These are phyloP conservation scores for Drosophila jambulina DNA, from an alignment of 1,140 invertebrate genomes.

Conservation along the genomic window DNA sequence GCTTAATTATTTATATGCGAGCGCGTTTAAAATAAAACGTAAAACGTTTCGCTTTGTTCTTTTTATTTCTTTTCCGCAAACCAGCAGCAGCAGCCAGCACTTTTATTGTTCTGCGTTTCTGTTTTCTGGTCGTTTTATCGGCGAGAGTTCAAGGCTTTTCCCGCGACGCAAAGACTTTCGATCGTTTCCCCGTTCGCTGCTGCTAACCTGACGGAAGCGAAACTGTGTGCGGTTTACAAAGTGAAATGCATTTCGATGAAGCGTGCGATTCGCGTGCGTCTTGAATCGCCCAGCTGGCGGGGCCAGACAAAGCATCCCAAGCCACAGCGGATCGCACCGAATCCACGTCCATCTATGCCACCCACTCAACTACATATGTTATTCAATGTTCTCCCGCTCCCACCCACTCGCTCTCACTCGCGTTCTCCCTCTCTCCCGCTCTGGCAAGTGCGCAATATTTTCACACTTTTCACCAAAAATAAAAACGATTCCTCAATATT, in stretches of 20 bases:
- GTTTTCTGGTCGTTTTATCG: constrained; percentile 29
- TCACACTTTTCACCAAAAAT: constrained; percentile 83
- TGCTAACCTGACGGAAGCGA: constrained; percentile 67
- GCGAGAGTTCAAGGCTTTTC: constrained; percentile 73
- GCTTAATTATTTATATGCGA: constrained; percentile 46
- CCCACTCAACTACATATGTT: constrained; percentile 35
- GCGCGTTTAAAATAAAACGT: constrained; percentile 59
- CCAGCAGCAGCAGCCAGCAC: constrained; percentile 30
- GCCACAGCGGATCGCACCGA: constrained; percentile 7
- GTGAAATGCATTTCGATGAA: constrained; percentile 60
- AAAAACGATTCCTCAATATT: constrained; percentile 84
- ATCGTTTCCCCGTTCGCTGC: constrained; percentile 63
- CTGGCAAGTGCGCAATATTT: constrained; percentile 82
- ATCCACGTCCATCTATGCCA: constrained; percentile 30
- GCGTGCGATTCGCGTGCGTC: constrained; percentile 37
- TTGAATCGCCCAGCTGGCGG: constrained; percentile 19
- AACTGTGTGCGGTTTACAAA: constrained; percentile 30
- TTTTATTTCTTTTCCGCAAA: constrained; percentile 34
- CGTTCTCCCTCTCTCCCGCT: constrained; percentile 19
- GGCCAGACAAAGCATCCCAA: constrained; percentile 51
- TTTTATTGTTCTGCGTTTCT: constrained; percentile 48
- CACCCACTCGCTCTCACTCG: constrained; percentile 15
- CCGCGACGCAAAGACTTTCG: constrained; percentile 51
- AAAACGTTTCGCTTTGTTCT: constrained; percentile 59
- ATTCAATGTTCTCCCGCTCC: constrained; percentile 17